Evolutionary conservation across 1,140 invertebrate species (phyloP).

Genomic region (Phymorhynchus buccinoides): DNA sequence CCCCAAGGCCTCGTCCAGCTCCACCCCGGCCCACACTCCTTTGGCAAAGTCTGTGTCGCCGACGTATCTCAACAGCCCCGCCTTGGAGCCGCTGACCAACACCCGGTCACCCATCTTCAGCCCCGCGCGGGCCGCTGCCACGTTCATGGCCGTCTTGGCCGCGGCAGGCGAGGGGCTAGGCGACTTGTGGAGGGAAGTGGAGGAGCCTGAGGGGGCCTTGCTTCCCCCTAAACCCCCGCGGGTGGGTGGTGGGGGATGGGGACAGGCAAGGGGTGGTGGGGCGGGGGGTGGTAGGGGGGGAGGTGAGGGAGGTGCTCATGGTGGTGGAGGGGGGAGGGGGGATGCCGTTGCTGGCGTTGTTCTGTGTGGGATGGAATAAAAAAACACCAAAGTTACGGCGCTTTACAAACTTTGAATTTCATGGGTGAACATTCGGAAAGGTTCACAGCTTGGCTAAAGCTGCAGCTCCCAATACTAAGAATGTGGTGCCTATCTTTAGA

Average conservation of each 20-base stretch:
- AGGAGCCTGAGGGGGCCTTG: slow-evolving; percentile 55
- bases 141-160: not conserved
- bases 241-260: slow-evolving; percentile 43
- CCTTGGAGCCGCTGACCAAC: slow-evolving; percentile 90
- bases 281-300: slow-evolving; percentile 42
- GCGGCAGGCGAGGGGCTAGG: slow-evolving; percentile 38
- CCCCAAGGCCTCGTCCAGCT: slow-evolving; percentile 92
- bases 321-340: not conserved
- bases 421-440: too few relatives aligned
- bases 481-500: too few relatives aligned
- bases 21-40: slow-evolving; percentile 95
- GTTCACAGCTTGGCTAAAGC: too few relatives aligned
- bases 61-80: slow-evolving; percentile 87
- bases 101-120: slow-evolving; percentile 91
- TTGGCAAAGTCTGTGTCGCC: slow-evolving; percentile 90
- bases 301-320: slow-evolving; percentile 27
- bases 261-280: slow-evolving; percentile 46
- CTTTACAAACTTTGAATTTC: too few relatives aligned
- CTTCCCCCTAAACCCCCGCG: slow-evolving; percentile 49
- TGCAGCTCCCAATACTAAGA: too few relatives aligned
- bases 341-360: slow-evolving; percentile 22
- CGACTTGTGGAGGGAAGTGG: slow-evolving; percentile 58
- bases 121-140: slow-evolving; percentile 44
- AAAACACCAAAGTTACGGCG: too few relatives aligned
- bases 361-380: too few relatives aligned